These are phyloP conservation scores for Ochropleura plecta DNA, from an alignment of 2,888 invertebrate genomes.

Conservation along the genomic window DNA sequence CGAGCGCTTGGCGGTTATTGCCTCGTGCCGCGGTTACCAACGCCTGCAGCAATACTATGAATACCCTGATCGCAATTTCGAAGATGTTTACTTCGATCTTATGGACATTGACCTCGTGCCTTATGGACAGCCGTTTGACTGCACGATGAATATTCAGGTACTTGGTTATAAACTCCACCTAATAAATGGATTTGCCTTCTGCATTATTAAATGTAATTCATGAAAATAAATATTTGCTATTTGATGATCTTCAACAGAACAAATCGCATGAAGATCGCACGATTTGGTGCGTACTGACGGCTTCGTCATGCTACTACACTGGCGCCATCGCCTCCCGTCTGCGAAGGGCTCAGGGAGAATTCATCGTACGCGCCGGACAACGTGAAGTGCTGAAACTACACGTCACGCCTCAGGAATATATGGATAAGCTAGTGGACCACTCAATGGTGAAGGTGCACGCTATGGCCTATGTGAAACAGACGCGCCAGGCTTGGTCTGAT, in stretches of 20 bases:
- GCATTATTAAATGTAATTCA: not conserved
- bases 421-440: constrained; percentile 93
- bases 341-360: constrained; percentile 91
- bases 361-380: constrained; percentile 91
- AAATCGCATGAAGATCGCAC: constrained; percentile 91
- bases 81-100: constrained; percentile 92
- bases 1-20: constrained; percentile 92
- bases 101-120: constrained; percentile 92
- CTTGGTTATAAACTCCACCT: not conserved
- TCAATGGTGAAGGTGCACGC: constrained; percentile 93
- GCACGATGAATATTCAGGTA: constrained; percentile 92
- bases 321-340: constrained; percentile 92
- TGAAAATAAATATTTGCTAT: not conserved
- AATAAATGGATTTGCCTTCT: not conserved
- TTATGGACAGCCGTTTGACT: constrained; percentile 92
- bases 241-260: constrained; percentile 81
- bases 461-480: constrained; percentile 93
- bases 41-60: constrained; percentile 91
- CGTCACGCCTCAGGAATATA: constrained; percentile 92
- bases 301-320: constrained; percentile 93
- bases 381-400: constrained; percentile 92
- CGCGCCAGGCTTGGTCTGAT: constrained; percentile 93
- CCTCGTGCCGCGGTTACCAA: constrained; percentile 92
- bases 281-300: constrained; percentile 91
- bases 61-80: constrained; percentile 90